Percentiles rank a stretch among this genome's conserved stretches.
These are phyloP conservation scores for Rhabdophis nuchalis DNA, from an alignment of 2,797 vertebrate genomes.

Conservation along the genomic window DNA sequence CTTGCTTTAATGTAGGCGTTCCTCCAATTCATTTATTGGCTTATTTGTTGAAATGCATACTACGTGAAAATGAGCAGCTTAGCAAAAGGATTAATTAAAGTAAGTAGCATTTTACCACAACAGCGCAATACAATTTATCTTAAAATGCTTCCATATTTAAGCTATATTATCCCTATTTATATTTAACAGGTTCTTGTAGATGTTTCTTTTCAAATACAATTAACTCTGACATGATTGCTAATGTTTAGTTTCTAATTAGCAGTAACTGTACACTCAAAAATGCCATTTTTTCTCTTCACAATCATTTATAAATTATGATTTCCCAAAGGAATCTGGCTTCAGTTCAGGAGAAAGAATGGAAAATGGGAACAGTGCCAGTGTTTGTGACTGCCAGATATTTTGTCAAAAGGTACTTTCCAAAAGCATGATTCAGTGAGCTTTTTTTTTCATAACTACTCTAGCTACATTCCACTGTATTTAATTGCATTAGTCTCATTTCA, in stretches of 20 bases:
- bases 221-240: slow-evolving; percentile 56
- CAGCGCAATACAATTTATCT: slow-evolving; percentile 27
- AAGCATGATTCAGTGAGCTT: slow-evolving; percentile 32
- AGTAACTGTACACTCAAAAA: slow-evolving; percentile 60
- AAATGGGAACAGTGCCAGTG: slow-evolving; percentile 63
- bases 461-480: slow-evolving; percentile 11
- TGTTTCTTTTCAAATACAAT: slow-evolving; percentile 63
- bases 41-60: slow-evolving; percentile 22
- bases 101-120: slow-evolving; percentile 43
- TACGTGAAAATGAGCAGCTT: slow-evolving; percentile 32
- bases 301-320: slow-evolving; percentile 68
- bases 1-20: not conserved
- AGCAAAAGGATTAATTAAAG: slow-evolving; percentile 37
- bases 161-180: slow-evolving; percentile 51
- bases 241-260: slow-evolving; percentile 65
- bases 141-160: slow-evolving; percentile 35
- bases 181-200: slow-evolving; percentile 49
- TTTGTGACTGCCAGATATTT: slow-evolving; percentile 44
- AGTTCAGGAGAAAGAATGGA: slow-evolving; percentile 62
- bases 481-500: slow-evolving; percentile 27
- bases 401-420: slow-evolving; percentile 60
- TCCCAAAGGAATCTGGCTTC: slow-evolving; percentile 64
- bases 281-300: slow-evolving; percentile 55
- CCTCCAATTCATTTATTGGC: not conserved
- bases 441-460: slow-evolving; percentile 9